phyloP scores from a whole-genome alignment of 2,888 invertebrate species.

The Unio pictorum region DNA sequence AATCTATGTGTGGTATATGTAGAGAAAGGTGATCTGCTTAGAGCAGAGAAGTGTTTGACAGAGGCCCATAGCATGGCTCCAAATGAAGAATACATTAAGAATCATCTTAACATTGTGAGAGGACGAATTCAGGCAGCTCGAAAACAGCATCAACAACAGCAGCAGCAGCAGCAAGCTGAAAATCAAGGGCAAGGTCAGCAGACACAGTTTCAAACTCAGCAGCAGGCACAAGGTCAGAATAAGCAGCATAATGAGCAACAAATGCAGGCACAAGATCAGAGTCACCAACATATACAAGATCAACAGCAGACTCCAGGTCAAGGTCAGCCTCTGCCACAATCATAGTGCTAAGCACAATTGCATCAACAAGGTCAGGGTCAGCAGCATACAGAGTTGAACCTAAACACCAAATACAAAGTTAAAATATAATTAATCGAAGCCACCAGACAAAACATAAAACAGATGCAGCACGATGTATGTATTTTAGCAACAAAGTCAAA shows the following conservation, averaged over 20 bases:
- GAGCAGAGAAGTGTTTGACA: conserved; percentile 88
- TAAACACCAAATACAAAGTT: neutral
- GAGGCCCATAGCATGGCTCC: conserved; percentile 84
- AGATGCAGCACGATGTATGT: neutral
- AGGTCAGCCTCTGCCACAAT: conserved; percentile 12
- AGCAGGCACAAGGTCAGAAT: neutral
- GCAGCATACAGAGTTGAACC: neutral
- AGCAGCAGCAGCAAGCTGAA: conserved; percentile 11
- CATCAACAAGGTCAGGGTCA: neutral
- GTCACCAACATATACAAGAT: conserved; percentile 1
- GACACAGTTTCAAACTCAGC: conserved; percentile 5
- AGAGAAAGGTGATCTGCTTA: conserved; percentile 88
- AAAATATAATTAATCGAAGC: neutral
- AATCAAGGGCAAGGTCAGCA: conserved; percentile 6
- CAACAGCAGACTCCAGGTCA: conserved; percentile 12
- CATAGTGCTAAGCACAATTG: neutral
- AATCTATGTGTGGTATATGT: conserved; percentile 97
- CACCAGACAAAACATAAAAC: conserved; percentile 3
- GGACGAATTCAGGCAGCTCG: conserved; percentile 72
- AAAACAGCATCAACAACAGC: conserved; percentile 3
- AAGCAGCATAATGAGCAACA: conserved; percentile 1
- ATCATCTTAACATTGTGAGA: conserved; percentile 91
- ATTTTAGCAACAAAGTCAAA: too few species aligned
- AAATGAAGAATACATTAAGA: conserved; percentile 89
- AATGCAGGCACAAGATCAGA: neutral